Base-by-base conservation (phyloP, 2,113 vertebrate species). In the Vireo altiloquus region DNA sequence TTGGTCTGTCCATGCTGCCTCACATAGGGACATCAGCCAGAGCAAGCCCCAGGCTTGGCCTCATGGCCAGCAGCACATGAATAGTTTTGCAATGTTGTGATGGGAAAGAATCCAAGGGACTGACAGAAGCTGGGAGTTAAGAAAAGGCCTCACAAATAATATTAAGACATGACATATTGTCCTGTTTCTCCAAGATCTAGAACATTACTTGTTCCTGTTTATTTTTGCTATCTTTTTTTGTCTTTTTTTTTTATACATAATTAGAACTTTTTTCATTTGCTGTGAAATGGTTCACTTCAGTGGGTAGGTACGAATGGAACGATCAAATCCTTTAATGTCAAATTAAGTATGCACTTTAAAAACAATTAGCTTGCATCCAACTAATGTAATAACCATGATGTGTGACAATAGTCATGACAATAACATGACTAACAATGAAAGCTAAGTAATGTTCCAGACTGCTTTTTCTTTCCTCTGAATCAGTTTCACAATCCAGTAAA, bases 191-290 rank as follows among this genome's bases (percentile, higher is more conserved):
- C 97, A 92, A 70, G 82, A 86, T 96, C 76, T 96, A 96, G 96
- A 98, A 97, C 97, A 97, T 98, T 98, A 65, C 15, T 79, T 65
- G 25, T 40, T 95, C 57, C 87, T 96, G 90, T 69, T 96, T 81
- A 66, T 50, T 91, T 96, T 97, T 97, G 88, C 91, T 96, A 19
- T 97, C 93, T 98, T 97, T 98, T 97, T 97, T 98, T 98, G 97
- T 98, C 94, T 96, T 98, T 97, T 98, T 98, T 98, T 97, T 96
- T 98, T 97, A 89, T 98, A 95, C 94, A 95, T 97, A 97, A 98
- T 98, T 98, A 99, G 98, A 99, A 97, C 98, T 98, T 95, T 99
- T 99, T 98, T 98, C 98, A 95, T 99, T 98, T 97, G 98, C 98
- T 94, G 98, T 98, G 98, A 98, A 99, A 98, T 79, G 92, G 98